These are phyloP conservation scores for Parascotia fuliginaria DNA, from an alignment of 2,888 invertebrate species.

Conservation along the genomic window DNA sequence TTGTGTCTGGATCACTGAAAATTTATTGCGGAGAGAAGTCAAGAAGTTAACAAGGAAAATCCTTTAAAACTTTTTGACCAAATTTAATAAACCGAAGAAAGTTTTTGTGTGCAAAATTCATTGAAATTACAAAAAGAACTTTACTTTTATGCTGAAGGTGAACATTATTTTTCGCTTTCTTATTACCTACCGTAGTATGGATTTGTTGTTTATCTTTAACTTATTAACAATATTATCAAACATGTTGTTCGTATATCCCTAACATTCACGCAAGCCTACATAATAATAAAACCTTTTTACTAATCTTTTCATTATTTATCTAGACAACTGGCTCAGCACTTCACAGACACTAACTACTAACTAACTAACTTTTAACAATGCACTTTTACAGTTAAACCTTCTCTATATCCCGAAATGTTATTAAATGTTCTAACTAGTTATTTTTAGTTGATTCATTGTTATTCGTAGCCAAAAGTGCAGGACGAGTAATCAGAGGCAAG, in stretches of 20 bases:
- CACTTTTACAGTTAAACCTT: conserved; percentile 16
- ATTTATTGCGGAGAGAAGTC: conserved; percentile 18
- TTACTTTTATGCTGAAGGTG: conserved; percentile 21
- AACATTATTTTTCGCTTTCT: conserved; percentile 27
- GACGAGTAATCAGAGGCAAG: not conserved
- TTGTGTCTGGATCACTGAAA: conserved; percentile 10
- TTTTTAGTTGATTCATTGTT: conserved; percentile 11
- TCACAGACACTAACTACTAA: conserved; percentile 8
- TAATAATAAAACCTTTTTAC: not conserved
- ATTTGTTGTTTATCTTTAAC: too few species aligned
- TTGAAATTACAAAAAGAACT: conserved; percentile 37
- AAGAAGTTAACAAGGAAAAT: conserved; percentile 39
- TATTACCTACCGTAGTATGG: too few species aligned
- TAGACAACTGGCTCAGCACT: conserved; percentile 1
- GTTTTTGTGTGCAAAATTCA: conserved; percentile 33
- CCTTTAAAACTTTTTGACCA: conserved; percentile 31
- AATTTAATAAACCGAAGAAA: conserved; percentile 36
- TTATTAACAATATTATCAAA: too few species aligned
- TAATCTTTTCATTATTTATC: conserved; percentile 23
- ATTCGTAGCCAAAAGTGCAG: not conserved
- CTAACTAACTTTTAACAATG: conserved; percentile 29
- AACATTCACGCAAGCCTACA: too few species aligned
- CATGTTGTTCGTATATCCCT: too few species aligned
- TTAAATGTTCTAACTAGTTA: conserved; percentile 12
- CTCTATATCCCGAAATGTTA: conserved; percentile 7